Evolutionary conservation across 2,113 vertebrate species (phyloP).

Genomic region (Dinomys branickii): DNA sequence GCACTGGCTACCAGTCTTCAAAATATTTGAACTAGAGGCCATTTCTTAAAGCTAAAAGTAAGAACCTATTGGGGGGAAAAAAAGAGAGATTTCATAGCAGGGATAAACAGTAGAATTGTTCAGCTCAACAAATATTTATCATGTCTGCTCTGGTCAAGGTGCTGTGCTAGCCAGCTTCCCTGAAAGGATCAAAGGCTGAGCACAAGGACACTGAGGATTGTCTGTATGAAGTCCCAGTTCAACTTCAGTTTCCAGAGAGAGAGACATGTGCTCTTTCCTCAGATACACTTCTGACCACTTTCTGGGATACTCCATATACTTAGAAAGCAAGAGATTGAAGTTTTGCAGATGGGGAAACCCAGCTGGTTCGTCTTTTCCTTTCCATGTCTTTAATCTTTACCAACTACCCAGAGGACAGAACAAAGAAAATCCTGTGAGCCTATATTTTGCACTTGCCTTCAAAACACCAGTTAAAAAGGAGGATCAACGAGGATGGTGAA

Average conservation of each 20-base stretch:
- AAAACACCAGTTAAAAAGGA: neutral
- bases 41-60: neutral
- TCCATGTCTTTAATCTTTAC: neutral
- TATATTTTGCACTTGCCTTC: conserved; percentile 8
- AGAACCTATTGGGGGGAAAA: neutral
- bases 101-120: neutral
- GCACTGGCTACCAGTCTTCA: neutral
- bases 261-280: neutral
- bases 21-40: neutral
- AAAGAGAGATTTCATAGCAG: neutral
- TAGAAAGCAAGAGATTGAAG: conserved; percentile 25
- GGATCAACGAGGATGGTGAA: neutral
- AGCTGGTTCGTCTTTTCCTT: neutral
- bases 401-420: neutral
- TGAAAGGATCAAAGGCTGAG: neutral
- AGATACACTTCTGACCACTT: neutral
- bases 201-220: neutral
- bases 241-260: neutral
- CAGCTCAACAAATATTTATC: neutral
- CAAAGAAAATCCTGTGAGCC: neutral
- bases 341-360: neutral
- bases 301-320: neutral
- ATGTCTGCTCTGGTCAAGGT: neutral
- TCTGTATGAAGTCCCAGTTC: neutral
- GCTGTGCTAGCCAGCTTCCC: neutral